Conservation (phyloP, 2,888 invertebrate genomes). For the Liodrosophila aerea region DNA sequence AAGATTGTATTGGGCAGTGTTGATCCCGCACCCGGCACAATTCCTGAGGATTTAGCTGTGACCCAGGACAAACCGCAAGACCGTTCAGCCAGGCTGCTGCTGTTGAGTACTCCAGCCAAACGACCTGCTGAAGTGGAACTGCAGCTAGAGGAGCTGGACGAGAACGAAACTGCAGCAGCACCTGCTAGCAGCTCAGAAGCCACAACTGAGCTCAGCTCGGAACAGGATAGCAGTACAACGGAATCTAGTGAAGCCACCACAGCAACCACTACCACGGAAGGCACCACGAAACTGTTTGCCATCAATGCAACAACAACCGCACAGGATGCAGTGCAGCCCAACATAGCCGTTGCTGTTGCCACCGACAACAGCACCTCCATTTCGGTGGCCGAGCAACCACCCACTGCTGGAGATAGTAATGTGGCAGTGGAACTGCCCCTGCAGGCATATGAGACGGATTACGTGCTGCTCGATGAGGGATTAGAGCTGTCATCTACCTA, state of each 20-base stretch:
- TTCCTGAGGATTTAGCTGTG: slow-evolving; percentile 33
- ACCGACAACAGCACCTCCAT: slow-evolving; percentile 53
- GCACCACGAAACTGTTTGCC: slow-evolving; percentile 58
- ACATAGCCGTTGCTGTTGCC: slow-evolving; percentile 49
- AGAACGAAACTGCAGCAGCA: slow-evolving; percentile 33
- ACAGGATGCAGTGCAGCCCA: slow-evolving; percentile 42
- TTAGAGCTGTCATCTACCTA: slow-evolving; percentile 11
- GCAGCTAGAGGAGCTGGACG: slow-evolving; percentile 71
- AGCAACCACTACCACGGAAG: slow-evolving; percentile 27
- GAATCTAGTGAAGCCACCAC: slow-evolving; percentile 29
- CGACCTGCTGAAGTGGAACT: slow-evolving; percentile 63
- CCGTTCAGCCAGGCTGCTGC: slow-evolving; percentile 68
- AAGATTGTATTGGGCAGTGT: slow-evolving; percentile 41
- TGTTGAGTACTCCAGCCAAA: slow-evolving; percentile 73
- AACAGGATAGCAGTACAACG: slow-evolving; percentile 33
- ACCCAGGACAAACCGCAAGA: slow-evolving; percentile 7
- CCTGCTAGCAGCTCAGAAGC: slow-evolving; percentile 40
- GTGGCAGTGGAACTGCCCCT: slow-evolving; percentile 55
- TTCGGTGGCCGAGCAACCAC: slow-evolving; percentile 60
- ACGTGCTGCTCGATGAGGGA: slow-evolving; percentile 66
- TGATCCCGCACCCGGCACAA: slow-evolving; percentile 57
- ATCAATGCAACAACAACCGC: slow-evolving; percentile 57
- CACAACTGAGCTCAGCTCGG: slow-evolving; percentile 19
- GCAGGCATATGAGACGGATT: slow-evolving; percentile 71
- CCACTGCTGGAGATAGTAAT: slow-evolving; percentile 58